Conservation (phyloP, 2,113 vertebrate genomes). For the Monopterus albus region DNA sequence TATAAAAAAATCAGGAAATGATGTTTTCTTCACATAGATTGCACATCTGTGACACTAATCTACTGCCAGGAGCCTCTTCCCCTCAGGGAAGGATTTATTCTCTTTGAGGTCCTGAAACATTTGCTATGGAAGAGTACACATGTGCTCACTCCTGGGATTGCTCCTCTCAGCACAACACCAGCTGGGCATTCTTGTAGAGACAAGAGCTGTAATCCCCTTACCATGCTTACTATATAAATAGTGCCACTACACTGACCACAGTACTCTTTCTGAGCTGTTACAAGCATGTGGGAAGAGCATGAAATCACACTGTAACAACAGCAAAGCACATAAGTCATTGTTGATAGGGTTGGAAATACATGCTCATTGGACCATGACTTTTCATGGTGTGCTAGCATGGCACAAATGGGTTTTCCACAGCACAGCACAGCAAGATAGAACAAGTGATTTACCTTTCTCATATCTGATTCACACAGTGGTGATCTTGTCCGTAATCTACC, state of each 20-base stretch:
- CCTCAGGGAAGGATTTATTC: not conserved
- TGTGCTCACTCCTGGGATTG: not conserved
- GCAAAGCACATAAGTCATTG: not conserved
- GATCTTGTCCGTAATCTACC: not conserved
- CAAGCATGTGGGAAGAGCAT: too few species aligned
- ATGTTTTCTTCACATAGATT: constrained; percentile 6
- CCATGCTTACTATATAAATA: not conserved
- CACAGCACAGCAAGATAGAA: not conserved
- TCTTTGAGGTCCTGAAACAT: constrained; percentile 1
- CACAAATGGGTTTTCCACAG: not conserved
- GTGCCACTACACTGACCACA: not conserved
- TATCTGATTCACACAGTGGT: not conserved
- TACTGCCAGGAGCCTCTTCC: not conserved
- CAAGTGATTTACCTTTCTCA: too few species aligned
- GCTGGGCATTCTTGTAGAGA: too few species aligned
- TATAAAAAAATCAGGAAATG: constrained; percentile 16
- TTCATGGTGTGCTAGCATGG: not conserved
- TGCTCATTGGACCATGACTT: not conserved
- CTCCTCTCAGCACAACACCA: too few species aligned
- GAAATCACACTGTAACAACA: too few species aligned
- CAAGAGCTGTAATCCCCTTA: not conserved
- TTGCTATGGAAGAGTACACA: not conserved
- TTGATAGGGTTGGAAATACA: not conserved
- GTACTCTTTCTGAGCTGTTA: not conserved
- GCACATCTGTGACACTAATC: constrained; percentile 19